Evolutionary conservation across 1,140 invertebrate species (phyloP), one percentile per base, ranked within the genome.

Genomic region (Papilio dardanus): DNA sequence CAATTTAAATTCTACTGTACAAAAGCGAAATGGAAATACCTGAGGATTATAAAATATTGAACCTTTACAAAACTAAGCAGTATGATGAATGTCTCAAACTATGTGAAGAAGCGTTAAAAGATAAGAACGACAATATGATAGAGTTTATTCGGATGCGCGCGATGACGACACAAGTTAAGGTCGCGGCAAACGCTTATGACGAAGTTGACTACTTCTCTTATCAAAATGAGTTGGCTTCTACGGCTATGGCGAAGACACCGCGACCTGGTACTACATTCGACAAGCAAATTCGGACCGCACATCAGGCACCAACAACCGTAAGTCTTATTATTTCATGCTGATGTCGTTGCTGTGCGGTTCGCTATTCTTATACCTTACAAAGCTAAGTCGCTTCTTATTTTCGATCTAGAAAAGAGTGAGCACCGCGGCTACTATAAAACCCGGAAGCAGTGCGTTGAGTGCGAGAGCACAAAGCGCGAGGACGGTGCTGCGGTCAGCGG

Each of bases 121-220:
- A 82, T 33, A 87, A 74, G 75, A 79, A 76, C 74, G 83, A 92
- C 50, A 82, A 86, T 10, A 85, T 91, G 83, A 79, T 92, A 68
- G 89, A 93, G 74, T 92, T 90, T 71, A 83, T 92, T 74, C 84
- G 86, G 58, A 92, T 92, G 88, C 82, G 92, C 10, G 86, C 84
- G 16, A 90, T 92, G 88, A 90, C 92, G 2, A 81, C 92, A 65
- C 88, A 88, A 62, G 89, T 90, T 2, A 93, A 93, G 78, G 71
- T 91, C 31, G 89, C 88, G 67, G 90, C 89, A 28, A 92, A 92
- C 83, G 88, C 86, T 5, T 93, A 93, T 37, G 92, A 93, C 81
- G 92, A 92, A 81, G 90, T 92, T 2, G 87, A 88, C 19, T 92
- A 91, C 78, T 87, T 82, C 35, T 79, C 85, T 14, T 81, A 88